Base-by-base conservation (phyloP, 2,797 vertebrate species). In the Leptodactylus fallax region DNA sequence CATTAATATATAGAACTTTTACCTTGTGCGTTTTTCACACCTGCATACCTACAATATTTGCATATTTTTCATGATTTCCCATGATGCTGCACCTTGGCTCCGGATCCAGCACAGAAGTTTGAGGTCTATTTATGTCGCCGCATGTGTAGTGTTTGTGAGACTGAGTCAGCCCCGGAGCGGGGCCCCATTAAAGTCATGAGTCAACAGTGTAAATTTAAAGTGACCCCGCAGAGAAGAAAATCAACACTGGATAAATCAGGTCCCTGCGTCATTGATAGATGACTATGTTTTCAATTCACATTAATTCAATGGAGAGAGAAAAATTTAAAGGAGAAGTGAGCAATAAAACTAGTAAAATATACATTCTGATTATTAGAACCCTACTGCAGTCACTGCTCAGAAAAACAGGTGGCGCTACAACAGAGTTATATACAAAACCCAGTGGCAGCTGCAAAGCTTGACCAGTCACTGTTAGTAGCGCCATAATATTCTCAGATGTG, bases 191-290 rank as follows among this genome's bases (percentile, higher is more conserved):
- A 72, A 87, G 65, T 71, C 67, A 82, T 87, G 86, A 87, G 86
- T 87, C 86, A 87, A 77, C 86, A 36, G 79, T 87, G 79, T 82
- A 76, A 87, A 82, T 87, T 74, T 82, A 82, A 82, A 76, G 56
- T 12, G 67, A 36, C 69, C 86, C 86, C 36, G 17, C 86, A 65
- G 79, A 82, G 86, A 76, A n/a, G 71, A 82, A 72, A 87, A 81
- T 61, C 85, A 56, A 16, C 69, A 65, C 47, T 49, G 58, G 27
- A 49, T 82, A 87, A 82, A 76, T 71, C 8, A 77, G 47, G 71
- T 8, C 55, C 58, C 79, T 77, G 67, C 79, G 79, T 87, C 85
- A 87, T 45, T 55, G 25, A 67, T 63, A 78, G 4, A 61, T 36
- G 76, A 69, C 76, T 27, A 69, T 27, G 14, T 19, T 27, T 6